phyloP scores from a whole-genome alignment of 2,113 vertebrate species.

The Cisticola juncidis region DNA sequence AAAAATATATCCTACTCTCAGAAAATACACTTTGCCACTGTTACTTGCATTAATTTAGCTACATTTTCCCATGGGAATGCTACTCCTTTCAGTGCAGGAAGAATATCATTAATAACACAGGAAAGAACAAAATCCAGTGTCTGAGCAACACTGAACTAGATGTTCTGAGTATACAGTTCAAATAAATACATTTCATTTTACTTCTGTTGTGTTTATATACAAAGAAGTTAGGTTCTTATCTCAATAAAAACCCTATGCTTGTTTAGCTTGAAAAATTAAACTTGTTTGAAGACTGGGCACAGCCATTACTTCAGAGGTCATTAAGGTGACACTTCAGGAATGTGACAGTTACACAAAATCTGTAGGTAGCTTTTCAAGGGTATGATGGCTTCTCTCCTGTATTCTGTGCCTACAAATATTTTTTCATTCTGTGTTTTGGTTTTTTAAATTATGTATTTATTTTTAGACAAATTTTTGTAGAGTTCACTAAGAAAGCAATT shows the following conservation, averaged over 20 bases:
- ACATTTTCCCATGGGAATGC: neutral
- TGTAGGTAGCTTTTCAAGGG: neutral
- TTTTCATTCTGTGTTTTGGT: neutral
- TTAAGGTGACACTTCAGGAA: neutral
- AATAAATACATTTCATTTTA: neutral
- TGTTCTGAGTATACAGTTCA: neutral
- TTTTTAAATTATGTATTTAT: neutral
- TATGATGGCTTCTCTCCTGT: neutral
- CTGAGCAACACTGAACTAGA: neutral
- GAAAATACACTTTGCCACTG: neutral
- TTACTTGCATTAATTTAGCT: neutral
- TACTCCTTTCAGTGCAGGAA: neutral
- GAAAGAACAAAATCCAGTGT: neutral
- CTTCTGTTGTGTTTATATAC: neutral
- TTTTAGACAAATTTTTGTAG: constrained; percentile 6
- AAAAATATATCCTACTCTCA: neutral
- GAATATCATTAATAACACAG: neutral
- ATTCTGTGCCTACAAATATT: neutral
- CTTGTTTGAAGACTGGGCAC: neutral
- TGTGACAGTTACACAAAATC: neutral
- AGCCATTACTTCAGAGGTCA: neutral
- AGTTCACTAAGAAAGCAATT: neutral
- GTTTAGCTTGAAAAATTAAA: neutral
- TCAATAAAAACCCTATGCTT: neutral
- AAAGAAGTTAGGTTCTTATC: neutral